Percentiles rank a stretch among this genome's conserved stretches.
Evolutionary conservation across 1,140 invertebrate species (phyloP).

Genomic region (Prorops nasuta): DNA sequence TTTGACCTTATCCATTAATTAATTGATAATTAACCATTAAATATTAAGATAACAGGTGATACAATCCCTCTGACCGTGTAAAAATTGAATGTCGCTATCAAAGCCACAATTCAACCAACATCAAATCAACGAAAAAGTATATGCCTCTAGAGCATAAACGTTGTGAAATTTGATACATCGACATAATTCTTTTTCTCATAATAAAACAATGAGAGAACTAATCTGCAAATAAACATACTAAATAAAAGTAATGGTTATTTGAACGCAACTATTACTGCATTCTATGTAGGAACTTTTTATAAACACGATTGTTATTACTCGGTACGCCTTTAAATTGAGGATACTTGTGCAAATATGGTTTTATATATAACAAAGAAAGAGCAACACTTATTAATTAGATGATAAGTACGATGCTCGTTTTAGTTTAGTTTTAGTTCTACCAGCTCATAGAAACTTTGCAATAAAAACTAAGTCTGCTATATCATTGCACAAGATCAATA

Average conservation of each 20-base stretch:
- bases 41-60: constrained; percentile 5
- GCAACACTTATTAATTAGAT: constrained; percentile 23
- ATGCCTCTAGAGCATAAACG: constrained; percentile 16
- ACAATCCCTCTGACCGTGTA: constrained; percentile 23
- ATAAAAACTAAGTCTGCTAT: constrained; percentile 36
- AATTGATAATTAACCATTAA: background rate
- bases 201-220: constrained; percentile 30
- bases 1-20: too few species aligned
- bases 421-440: constrained; percentile 28
- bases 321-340: constrained; percentile 4
- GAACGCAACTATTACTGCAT: constrained; percentile 21
- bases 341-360: background rate
- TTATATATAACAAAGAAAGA: constrained; percentile 28
- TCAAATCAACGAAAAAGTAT: constrained; percentile 23
- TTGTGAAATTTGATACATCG: constrained; percentile 16
- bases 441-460: constrained; percentile 23
- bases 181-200: constrained; percentile 22
- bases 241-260: constrained; percentile 28
- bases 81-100: constrained; percentile 35
- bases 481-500: constrained; percentile 29
- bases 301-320: constrained; percentile 20
- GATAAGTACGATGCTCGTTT: constrained; percentile 17
- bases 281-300: constrained; percentile 25
- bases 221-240: constrained; percentile 28
- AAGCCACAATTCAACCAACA: constrained; percentile 28